A percentile compares a stretch with the other conserved stretches of the same genome.
These are phyloP conservation scores for Rhizomys pruinosus DNA, from an alignment of 2,113 vertebrate genomes.

Conservation along the genomic window DNA sequence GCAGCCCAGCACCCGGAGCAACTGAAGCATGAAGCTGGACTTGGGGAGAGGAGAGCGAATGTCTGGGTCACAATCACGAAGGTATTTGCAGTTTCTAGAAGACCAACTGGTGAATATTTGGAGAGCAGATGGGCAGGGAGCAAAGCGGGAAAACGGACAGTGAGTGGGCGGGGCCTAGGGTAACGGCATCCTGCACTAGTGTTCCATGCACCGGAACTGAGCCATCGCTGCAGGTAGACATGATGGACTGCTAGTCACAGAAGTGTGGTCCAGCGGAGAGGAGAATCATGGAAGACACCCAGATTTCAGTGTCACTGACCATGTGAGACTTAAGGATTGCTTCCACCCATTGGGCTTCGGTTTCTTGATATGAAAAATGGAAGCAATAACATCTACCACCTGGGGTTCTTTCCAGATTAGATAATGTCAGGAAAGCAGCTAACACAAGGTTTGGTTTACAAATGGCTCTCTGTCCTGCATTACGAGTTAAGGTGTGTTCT, in stretches of 20 bases:
- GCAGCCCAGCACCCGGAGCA: background rate
- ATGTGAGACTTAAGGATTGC: background rate
- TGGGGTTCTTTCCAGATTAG: background rate
- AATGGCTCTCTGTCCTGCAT: background rate
- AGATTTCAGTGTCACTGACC: background rate
- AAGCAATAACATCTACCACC: background rate
- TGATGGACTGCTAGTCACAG: background rate
- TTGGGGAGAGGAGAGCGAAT: background rate
- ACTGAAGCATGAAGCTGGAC: background rate
- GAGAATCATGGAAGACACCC: background rate
- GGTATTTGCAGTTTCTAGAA: background rate
- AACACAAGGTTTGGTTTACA: background rate
- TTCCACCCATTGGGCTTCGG: background rate
- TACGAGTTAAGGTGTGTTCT: background rate
- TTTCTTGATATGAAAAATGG: slow-evolving; percentile 12
- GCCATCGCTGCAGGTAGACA: background rate
- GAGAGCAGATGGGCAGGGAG: background rate
- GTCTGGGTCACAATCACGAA: background rate
- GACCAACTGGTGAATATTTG: background rate
- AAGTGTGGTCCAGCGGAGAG: background rate
- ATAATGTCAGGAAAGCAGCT: background rate
- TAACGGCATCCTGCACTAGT: background rate
- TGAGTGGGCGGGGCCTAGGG: background rate
- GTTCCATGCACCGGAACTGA: no score
- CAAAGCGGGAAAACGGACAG: background rate